Conservation (phyloP, 2,113 vertebrate species). For the Serilophus lunatus region DNA sequence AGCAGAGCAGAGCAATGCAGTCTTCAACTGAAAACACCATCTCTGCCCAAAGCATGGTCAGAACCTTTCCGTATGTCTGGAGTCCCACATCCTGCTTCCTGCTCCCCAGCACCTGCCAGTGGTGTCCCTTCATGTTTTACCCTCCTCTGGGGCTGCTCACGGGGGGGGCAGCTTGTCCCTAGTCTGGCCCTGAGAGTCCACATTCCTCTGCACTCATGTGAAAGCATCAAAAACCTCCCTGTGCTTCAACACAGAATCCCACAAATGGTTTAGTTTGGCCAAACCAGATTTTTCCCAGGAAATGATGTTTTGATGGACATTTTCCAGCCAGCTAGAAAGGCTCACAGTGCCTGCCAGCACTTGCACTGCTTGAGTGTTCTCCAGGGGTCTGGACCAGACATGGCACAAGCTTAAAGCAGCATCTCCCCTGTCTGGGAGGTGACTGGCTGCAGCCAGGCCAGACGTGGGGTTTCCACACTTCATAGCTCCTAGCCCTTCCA, state of each 20-base stretch:
- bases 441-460: neutral
- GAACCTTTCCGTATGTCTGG: neutral
- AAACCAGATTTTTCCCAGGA: neutral
- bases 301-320: neutral
- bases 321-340: neutral
- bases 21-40: neutral
- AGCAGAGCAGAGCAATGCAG: rapidly evolving
- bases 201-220: neutral
- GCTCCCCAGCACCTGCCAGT: neutral
- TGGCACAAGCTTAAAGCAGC: neutral
- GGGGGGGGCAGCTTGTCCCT: neutral
- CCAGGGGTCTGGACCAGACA: neutral
- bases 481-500: neutral
- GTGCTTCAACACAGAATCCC: neutral
- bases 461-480: neutral
- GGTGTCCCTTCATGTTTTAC: neutral
- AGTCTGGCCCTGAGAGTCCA: neutral
- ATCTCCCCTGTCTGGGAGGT: neutral
- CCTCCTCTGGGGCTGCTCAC: neutral
- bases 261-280: neutral
- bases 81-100: neutral
- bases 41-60: neutral
- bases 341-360: neutral
- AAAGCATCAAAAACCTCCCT: neutral
- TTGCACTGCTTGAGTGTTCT: neutral